Evolutionary conservation across 2,888 invertebrate species (phyloP).

Genomic region (Hemithea aestivaria): DNA sequence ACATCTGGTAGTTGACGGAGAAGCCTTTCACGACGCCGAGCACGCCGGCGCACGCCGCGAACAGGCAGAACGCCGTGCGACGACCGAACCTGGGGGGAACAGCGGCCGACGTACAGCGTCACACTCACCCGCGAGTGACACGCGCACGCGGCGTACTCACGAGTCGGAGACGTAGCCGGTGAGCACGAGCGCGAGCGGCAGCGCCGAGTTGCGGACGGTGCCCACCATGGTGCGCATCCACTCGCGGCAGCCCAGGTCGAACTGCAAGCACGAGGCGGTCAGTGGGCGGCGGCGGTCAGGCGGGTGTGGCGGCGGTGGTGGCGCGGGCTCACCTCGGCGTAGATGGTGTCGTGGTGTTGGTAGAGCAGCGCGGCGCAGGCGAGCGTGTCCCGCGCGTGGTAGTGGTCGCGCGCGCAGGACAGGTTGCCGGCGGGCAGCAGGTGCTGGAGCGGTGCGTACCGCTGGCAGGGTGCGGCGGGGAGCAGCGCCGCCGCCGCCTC

Average conservation of each 20-base stretch:
- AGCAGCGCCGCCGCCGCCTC: constrained; percentile 38
- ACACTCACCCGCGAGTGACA: not conserved
- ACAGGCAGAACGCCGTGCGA: constrained; percentile 72
- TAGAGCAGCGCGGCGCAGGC: constrained; percentile 53
- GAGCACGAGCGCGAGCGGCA: constrained; percentile 83
- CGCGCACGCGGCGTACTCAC: constrained; percentile 34
- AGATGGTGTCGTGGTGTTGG: constrained; percentile 50
- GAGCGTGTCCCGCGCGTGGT: constrained; percentile 41
- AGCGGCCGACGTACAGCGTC: not conserved
- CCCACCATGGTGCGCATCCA: constrained; percentile 87
- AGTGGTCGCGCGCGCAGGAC: constrained; percentile 43
- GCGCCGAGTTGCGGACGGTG: constrained; percentile 84
- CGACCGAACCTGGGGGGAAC: constrained; percentile 70
- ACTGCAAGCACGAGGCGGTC: constrained; percentile 60
- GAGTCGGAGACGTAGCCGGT: constrained; percentile 85
- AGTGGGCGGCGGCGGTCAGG: too few relatives aligned
- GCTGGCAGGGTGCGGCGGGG: constrained; percentile 37
- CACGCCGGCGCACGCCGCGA: constrained; percentile 65
- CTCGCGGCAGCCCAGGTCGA: constrained; percentile 81
- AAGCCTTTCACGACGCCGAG: constrained; percentile 76
- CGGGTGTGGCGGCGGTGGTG: too few relatives aligned
- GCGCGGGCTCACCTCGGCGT: constrained; percentile 52
- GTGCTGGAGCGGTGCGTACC: constrained; percentile 39
- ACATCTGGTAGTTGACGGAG: constrained; percentile 75
- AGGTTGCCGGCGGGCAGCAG: constrained; percentile 11